Evolutionary conservation across 2,113 vertebrate species (phyloP), one percentile per base, ranked within the genome.

Genomic region (Tychaedon coryphoeus): DNA sequence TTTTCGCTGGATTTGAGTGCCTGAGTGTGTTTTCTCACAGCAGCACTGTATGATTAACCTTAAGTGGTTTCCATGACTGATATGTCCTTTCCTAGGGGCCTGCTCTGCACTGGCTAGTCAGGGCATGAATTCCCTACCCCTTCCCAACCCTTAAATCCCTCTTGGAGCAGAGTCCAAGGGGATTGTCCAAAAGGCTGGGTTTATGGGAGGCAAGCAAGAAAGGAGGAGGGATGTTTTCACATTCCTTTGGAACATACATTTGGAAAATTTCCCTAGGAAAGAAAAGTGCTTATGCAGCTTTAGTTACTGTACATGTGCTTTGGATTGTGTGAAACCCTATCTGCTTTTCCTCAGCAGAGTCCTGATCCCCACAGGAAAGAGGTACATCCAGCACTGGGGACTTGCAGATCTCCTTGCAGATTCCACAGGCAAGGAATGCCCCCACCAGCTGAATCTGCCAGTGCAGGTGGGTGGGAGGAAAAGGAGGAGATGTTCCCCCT

Each of bases 271-370:
- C 92, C 93, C 58, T 87, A 70, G 86, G 85, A 91, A 82, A 92
- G 61, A 93, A 95, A 95, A 96, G 67, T 79, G 94, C 95, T 94
- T 94, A 91, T n/a, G 1, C 84, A 88, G 90, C 90, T 91, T 91
- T 60, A 73, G 77, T 93, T 93, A 56, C 83, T 73, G 58, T 89
- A 67, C 96, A 93, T 93, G 67, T 94, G 97, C 95, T 97, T 97
- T 88, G 92, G 75, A 93, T 96, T 97, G 92, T 92, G 88, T 95
- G 92, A 97, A 97, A 97, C 78, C 54, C 86, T 79, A 94, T 95
- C 95, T 93, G 93, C 74, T 83, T 91, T 81, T 92, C 86, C 92
- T 95, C 94, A 93, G 93, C 94, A 89, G 64, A 82, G 45, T 29
- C 84, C 78, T 42, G 40, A 70, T 58, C 66, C 65, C 76, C 83